These are phyloP conservation scores for Hemistola chrysoprasaria DNA, from an alignment of 2,888 invertebrate species.

Conservation along the genomic window DNA sequence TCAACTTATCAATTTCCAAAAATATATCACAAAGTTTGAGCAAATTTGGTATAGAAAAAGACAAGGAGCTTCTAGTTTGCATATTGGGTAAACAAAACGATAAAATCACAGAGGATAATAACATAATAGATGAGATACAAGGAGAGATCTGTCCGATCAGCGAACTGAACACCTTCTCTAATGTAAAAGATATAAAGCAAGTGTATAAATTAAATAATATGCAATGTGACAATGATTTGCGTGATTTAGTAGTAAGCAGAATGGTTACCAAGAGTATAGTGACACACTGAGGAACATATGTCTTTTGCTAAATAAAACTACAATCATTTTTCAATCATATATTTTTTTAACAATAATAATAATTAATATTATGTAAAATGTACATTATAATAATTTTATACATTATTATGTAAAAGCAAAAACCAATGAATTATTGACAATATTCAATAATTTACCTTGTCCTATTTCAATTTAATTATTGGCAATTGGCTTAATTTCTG, in stretches of 20 bases:
- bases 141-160: slow-evolving; percentile 78
- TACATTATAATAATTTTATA: slow-evolving; percentile 73
- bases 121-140: slow-evolving; percentile 71
- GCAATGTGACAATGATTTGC: slow-evolving; percentile 61
- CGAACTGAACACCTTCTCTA: slow-evolving; percentile 67
- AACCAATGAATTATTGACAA: slow-evolving; percentile 52
- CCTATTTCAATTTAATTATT: slow-evolving; percentile 22
- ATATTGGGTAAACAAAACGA: slow-evolving; percentile 45
- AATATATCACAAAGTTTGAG: slow-evolving; percentile 86
- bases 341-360: slow-evolving; percentile 80
- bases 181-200: slow-evolving; percentile 77
- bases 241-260: slow-evolving; percentile 84
- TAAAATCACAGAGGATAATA: slow-evolving; percentile 44
- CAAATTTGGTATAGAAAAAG: slow-evolving; percentile 83
- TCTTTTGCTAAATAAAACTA: slow-evolving; percentile 1
- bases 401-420: slow-evolving; percentile 70
- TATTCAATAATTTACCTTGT: slow-evolving; percentile 43
- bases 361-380: slow-evolving; percentile 74
- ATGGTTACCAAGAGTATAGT: slow-evolving; percentile 85
- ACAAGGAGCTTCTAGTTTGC: slow-evolving; percentile 53
- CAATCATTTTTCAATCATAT: slow-evolving; percentile 40
- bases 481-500: slow-evolving; percentile 11
- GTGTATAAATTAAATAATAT: slow-evolving; percentile 82
- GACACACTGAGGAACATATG: slow-evolving; percentile 44
- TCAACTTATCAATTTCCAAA: slow-evolving; percentile 85